Conservation (phyloP, 1,140 invertebrate species). For the Ceratina japonica region DNA sequence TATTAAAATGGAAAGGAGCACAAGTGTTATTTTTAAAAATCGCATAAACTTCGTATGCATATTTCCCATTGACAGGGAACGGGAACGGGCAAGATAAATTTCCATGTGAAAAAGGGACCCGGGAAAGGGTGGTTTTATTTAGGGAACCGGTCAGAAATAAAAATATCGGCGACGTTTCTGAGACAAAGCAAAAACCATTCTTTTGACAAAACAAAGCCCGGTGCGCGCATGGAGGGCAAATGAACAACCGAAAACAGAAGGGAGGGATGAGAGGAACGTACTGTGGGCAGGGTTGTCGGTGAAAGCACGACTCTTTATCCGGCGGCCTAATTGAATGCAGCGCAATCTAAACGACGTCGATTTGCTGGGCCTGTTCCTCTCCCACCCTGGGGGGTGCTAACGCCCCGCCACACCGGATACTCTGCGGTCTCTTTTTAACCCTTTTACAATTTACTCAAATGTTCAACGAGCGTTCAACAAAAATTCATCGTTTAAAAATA, state of each 20-base stretch:
- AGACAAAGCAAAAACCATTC: neutral
- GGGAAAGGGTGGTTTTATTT: neutral
- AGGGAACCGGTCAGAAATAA: neutral
- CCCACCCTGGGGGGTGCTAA: slow-evolving; percentile 3
- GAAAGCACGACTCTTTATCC: slow-evolving; percentile 49
- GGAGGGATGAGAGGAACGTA: slow-evolving; percentile 4
- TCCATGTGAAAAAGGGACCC: neutral
- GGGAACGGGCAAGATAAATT: neutral
- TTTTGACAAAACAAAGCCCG: neutral
- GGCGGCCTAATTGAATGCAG: slow-evolving; percentile 64
- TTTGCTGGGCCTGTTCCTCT: slow-evolving; percentile 51
- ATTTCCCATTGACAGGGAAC: too few relatives aligned
- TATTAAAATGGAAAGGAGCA: too few relatives aligned
- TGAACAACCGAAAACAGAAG: slow-evolving; percentile 37
- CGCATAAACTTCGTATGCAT: neutral
- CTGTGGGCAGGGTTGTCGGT: slow-evolving; percentile 6
- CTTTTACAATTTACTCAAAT: neutral
- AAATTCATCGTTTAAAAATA: neutral
- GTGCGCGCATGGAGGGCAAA: slow-evolving; percentile 23
- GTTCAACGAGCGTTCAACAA: neutral
- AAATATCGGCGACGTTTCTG: neutral
- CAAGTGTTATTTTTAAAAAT: neutral
- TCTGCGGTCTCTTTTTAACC: slow-evolving; percentile 52
- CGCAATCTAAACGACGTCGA: slow-evolving; percentile 68
- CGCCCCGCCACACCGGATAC: slow-evolving; percentile 47